phyloP scores from a whole-genome alignment of 2,888 invertebrate genomes.

The Lottia gigantea region DNA sequence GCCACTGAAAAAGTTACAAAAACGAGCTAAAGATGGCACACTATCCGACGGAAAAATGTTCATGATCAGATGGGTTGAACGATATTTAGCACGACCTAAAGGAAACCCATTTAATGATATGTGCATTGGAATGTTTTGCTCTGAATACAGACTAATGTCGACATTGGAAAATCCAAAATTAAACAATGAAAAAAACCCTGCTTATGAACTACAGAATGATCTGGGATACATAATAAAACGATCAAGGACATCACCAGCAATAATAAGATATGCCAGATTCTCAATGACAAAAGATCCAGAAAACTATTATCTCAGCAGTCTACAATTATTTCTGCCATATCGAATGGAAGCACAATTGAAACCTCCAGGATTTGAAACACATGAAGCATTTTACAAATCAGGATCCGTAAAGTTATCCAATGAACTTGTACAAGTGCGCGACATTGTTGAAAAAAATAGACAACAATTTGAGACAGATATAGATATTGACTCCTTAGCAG shows the following conservation, averaged over 20 bases:
- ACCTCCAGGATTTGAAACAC: not conserved
- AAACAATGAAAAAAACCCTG: constrained; percentile 10
- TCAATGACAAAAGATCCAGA: constrained; percentile 5
- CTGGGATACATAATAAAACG: constrained; percentile 7
- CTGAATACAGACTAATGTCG: constrained; percentile 17
- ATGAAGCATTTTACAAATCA: constrained; percentile 8
- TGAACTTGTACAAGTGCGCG: not conserved
- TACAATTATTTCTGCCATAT: constrained; percentile 14
- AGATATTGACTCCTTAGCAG: not conserved
- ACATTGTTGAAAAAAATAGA: constrained; percentile 8
- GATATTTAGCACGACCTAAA: not conserved
- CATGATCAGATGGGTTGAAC: constrained; percentile 12
- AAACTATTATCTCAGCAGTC: constrained; percentile 11
- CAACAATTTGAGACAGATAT: not conserved
- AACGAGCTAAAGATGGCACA: not conserved
- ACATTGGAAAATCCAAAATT: constrained; percentile 5
- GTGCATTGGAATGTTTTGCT: constrained; percentile 14
- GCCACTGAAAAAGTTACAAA: too few species aligned
- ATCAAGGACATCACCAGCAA: constrained; percentile 1
- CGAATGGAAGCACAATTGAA: constrained; percentile 8
- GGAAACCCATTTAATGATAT: not conserved
- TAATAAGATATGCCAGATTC: constrained; percentile 4
- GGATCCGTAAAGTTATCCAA: not conserved
- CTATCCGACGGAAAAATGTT: constrained; percentile 13
- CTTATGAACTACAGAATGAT: constrained; percentile 10